Base-by-base conservation (phyloP, 1,140 invertebrate genomes). In the Scaptomyza graminum region DNA sequence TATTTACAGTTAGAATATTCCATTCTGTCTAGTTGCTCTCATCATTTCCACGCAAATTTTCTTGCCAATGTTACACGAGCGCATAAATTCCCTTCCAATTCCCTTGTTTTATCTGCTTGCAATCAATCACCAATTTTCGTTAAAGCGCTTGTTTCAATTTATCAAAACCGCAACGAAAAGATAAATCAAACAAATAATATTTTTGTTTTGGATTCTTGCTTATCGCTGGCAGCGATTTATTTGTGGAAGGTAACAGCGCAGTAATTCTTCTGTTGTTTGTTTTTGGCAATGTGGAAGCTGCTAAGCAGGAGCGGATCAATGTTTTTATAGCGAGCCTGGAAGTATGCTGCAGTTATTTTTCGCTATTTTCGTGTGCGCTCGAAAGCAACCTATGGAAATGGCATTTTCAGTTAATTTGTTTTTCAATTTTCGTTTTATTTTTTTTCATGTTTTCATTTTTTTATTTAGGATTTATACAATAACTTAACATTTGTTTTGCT, bases 401-500 rank as follows among this genome's bases (percentile, higher is more conserved):
- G 43, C 43, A 57, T 59, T 34, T 54, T 47, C 66, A 52, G 52
- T 28, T 54, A 43, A 65, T 46, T n/a, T 28, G 62, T 68, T 74
- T 79, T 54, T 12, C 9, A 9, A 34, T 34, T 64, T 43, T 64
- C 12, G 18, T 57, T 57, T 56, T 13, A n/a, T 69, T 63, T 55
- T 52, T 49, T 52, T 69, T 55, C 7, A 31, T 5, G 7, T 55
- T 54, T 46, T 13, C 16, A 31, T 63, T 47, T 51, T 60, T 13
- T 73, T 52, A 56, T 85, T 87, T 81, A 80, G 81, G 80, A 85
- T 84, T 85, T 85, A 87, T 85, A 85, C 81, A 85, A 87, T 85
- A 85, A 87, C 81, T 85, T 85, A 85, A 85, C 81, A 87, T 85
- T 81, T 87, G 64, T 46, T 66, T 88, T 82, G 59, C 61, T 74